A percentile compares a stretch with the other conserved stretches of the same genome.
Evolutionary conservation across 2,888 invertebrate genomes (phyloP).

Genomic region (Latheticus oryzae): DNA sequence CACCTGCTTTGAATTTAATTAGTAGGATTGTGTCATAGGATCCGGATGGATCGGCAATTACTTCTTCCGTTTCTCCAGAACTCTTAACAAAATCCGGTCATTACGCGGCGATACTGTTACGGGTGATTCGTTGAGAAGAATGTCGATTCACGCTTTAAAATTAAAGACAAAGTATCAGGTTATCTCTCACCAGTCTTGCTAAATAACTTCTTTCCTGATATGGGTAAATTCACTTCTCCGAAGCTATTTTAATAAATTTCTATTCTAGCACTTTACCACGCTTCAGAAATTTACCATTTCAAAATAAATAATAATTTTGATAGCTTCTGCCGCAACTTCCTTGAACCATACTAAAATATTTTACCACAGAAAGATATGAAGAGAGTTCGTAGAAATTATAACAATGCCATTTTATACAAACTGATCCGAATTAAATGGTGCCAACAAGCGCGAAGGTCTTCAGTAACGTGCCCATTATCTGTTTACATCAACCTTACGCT

Average conservation of each 20-base stretch:
- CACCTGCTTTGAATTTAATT: slow-evolving; percentile 25
- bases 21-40: slow-evolving; percentile 8
- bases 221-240: slow-evolving; percentile 17
- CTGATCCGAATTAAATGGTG: slow-evolving; percentile 36
- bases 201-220: slow-evolving; percentile 18
- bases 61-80: slow-evolving; percentile 24
- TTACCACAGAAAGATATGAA: slow-evolving; percentile 6
- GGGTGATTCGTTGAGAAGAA: slow-evolving; percentile 14
- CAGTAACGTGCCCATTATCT: slow-evolving; percentile 48
- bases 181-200: slow-evolving; percentile 15
- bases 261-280: too few species aligned
- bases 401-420: slow-evolving; percentile 14
- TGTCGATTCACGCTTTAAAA: slow-evolving; percentile 22
- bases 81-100: slow-evolving; percentile 7
- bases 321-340: slow-evolving; percentile 15
- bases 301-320: slow-evolving; percentile 18
- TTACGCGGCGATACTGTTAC: slow-evolving; percentile 10
- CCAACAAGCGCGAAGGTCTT: slow-evolving; percentile 50
- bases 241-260: slow-evolving; percentile 12
- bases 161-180: slow-evolving; percentile 18
- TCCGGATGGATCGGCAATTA: slow-evolving; percentile 19
- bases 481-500: slow-evolving; percentile 50
- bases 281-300: slow-evolving; percentile 19
- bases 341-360: slow-evolving; percentile 2
- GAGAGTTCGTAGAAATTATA: slow-evolving; percentile 13